A percentile compares a stretch with the other conserved stretches of the same genome.
Evolutionary conservation across 2,113 vertebrate species (phyloP).

Genomic region (Uria aalge): DNA sequence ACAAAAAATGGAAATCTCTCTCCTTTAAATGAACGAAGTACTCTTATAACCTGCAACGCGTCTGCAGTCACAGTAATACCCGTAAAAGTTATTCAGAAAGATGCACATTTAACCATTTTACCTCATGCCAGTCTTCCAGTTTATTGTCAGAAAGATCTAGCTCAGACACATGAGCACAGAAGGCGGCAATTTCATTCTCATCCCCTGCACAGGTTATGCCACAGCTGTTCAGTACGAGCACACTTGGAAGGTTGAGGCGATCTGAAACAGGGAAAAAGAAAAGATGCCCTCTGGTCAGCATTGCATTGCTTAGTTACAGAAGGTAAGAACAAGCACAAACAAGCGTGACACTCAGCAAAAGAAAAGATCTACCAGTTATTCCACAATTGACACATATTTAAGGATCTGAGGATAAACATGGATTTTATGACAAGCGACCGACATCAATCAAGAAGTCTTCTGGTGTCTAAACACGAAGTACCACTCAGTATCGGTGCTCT

Average conservation of each 20-base stretch:
- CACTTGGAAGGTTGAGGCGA: constrained; percentile 90
- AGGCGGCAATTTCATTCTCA: constrained; percentile 86
- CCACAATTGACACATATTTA: accelerated
- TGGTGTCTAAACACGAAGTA: not conserved
- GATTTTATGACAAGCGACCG: not conserved
- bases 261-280: constrained; percentile 67
- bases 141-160: constrained; percentile 96
- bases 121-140: constrained; percentile 93
- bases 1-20: not conserved
- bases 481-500: not conserved
- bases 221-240: constrained; percentile 88
- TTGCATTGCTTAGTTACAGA: not conserved
- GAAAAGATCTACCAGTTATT: not conserved
- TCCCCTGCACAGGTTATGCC: constrained; percentile 92
- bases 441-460: not conserved
- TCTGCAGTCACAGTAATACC: not conserved
- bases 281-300: not conserved
- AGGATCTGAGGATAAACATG: accelerated
- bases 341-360: not conserved
- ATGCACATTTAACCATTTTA: constrained; percentile 36
- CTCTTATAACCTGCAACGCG: not conserved
- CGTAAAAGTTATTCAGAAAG: not conserved
- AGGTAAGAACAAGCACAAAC: not conserved
- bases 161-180: constrained; percentile 93
- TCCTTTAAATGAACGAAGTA: not conserved